phyloP scores from a whole-genome alignment of 2,797 vertebrate species.

The Hirundo rustica region DNA sequence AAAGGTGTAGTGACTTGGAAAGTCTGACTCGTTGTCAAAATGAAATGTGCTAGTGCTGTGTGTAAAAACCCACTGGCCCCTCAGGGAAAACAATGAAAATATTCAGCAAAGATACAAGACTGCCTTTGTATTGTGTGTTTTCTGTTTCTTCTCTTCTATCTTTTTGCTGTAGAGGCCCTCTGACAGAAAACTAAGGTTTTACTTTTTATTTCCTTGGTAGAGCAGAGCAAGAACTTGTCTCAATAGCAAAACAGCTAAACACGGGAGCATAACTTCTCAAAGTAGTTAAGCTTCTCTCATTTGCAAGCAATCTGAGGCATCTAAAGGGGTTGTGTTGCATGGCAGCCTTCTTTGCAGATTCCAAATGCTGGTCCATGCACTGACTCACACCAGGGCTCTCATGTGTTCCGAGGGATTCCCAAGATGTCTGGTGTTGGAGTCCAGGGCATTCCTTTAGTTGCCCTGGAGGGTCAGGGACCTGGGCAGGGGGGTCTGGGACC shows the following conservation, averaged over 20 bases:
- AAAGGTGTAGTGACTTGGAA: constrained; percentile 63
- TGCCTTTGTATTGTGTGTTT: constrained; percentile 50
- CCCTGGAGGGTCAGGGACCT: too few relatives aligned
- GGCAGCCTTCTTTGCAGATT: not conserved
- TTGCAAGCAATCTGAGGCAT: not conserved
- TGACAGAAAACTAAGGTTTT: not conserved
- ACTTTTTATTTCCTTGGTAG: not conserved
- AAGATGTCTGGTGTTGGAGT: not conserved
- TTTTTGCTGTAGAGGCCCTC: not conserved
- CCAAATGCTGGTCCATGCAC: not conserved
- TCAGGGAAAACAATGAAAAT: constrained; percentile 56
- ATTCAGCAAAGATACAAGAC: constrained; percentile 49
- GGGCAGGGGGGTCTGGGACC: too few relatives aligned
- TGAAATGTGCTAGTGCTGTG: constrained; percentile 55
- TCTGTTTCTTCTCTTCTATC: constrained; percentile 28
- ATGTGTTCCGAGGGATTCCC: not conserved
- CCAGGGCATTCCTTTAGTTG: too few relatives aligned
- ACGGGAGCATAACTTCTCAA: fast-evolving
- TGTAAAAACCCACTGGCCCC: constrained; percentile 44
- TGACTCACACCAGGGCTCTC: not conserved
- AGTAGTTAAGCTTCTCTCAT: not conserved
- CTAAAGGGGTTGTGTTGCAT: not conserved
- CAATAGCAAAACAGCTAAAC: not conserved
- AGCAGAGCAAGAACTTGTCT: not conserved
- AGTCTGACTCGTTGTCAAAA: constrained; percentile 52